phyloP scores from a whole-genome alignment of 2,888 invertebrate species.

The Hybos culiciformis region DNA sequence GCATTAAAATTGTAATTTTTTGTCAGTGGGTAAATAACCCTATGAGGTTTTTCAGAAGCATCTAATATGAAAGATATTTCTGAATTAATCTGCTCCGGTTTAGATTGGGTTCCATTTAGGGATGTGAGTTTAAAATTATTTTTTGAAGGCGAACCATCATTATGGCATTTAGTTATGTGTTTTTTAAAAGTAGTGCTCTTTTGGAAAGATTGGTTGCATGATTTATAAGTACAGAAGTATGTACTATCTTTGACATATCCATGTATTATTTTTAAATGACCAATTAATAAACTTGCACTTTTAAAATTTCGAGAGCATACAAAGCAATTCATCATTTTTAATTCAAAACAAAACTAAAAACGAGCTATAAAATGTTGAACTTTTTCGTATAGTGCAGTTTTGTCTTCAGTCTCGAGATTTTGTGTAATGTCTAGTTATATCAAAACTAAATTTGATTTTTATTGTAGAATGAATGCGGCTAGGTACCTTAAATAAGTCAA shows the following conservation, averaged over 20 bases:
- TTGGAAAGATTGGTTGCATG: neutral
- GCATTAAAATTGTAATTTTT: neutral
- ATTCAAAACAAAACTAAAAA: too few species aligned
- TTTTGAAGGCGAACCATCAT: neutral
- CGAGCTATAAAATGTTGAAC: too few species aligned
- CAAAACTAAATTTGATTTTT: too few species aligned
- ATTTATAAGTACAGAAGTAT: neutral
- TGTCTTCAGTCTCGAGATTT: too few species aligned
- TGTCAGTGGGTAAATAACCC: neutral
- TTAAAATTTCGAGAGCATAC: too few species aligned
- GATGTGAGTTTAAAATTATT: neutral
- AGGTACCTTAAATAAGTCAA: too few species aligned
- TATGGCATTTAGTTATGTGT: neutral
- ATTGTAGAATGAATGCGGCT: too few species aligned
- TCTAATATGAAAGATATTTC: neutral
- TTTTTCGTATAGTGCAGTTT: too few species aligned
- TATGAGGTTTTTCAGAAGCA: neutral
- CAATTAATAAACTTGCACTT: neutral
- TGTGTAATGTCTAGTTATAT: too few species aligned
- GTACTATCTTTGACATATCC: neutral
- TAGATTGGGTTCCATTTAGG: neutral
- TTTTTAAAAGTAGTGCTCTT: constrained; percentile 2
- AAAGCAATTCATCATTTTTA: too few species aligned
- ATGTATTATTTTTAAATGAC: neutral
- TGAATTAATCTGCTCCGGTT: neutral